These are phyloP conservation scores for Eueremaeus valkanovi DNA, from an alignment of 2,888 invertebrate genomes.

Conservation along the genomic window DNA sequence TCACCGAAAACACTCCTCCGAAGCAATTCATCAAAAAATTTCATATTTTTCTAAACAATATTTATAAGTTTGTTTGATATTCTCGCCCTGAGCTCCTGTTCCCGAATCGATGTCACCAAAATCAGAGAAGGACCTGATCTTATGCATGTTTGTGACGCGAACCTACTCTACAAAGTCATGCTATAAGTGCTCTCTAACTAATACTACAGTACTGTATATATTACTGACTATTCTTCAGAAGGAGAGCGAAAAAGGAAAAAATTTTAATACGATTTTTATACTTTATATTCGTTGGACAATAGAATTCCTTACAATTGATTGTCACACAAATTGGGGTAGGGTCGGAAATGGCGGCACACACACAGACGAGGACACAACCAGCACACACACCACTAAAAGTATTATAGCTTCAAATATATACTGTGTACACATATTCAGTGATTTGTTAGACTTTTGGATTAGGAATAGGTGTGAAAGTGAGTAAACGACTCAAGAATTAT, in stretches of 20 bases:
- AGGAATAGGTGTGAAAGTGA: constrained; percentile 23
- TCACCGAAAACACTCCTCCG: neutral
- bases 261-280: constrained; percentile 34
- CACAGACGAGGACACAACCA: neutral
- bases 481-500: neutral
- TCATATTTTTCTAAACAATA: neutral
- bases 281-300: neutral
- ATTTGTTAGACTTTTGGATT: constrained; percentile 31
- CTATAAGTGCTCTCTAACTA: neutral
- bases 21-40: constrained; percentile 5
- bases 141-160: neutral
- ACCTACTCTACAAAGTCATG: constrained; percentile 3
- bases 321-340: constrained; percentile 20
- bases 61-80: neutral
- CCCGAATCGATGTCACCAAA: neutral
- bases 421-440: constrained; percentile 4
- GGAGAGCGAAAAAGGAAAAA: constrained; percentile 12
- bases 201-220: neutral
- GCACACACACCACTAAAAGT: neutral
- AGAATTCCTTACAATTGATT: constrained; percentile 20
- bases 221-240: neutral
- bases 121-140: neutral
- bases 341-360: constrained; percentile 21
- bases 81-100: neutral
- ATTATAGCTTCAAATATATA: constrained; percentile 5